phyloP scores from a whole-genome alignment of 1,140 invertebrate species.

The Lutraria rhynchaena region DNA sequence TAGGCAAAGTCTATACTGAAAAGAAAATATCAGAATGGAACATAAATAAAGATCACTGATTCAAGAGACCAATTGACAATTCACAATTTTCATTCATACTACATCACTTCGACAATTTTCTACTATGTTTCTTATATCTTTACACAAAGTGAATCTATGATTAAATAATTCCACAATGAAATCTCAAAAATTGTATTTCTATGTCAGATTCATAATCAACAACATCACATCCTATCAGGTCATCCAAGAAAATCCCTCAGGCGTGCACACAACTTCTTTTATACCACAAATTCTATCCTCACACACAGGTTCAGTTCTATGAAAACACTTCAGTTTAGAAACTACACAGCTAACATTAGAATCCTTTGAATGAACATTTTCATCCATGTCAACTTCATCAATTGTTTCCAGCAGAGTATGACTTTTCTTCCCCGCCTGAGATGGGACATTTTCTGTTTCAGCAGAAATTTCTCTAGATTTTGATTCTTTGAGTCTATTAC shows the following conservation, averaged over 20 bases:
- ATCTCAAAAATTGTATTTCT: no score
- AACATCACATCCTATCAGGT: neutral
- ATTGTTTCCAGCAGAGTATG: neutral
- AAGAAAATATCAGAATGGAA: no score
- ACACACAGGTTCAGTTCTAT: neutral
- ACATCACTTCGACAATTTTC: no score
- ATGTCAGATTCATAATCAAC: neutral
- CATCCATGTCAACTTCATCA: neutral
- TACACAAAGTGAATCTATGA: no score
- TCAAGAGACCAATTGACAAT: no score
- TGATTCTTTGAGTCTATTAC: neutral
- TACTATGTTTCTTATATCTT: no score
- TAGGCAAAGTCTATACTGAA: no score
- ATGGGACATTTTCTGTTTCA: neutral
- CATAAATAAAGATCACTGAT: no score
- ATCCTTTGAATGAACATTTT: neutral
- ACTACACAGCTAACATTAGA: neutral
- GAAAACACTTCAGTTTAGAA: neutral
- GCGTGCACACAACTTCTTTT: slow-evolving; percentile 48
- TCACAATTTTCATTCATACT: no score
- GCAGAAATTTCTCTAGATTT: neutral
- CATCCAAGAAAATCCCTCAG: slow-evolving; percentile 48
- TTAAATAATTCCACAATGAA: no score
- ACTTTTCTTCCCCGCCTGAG: neutral
- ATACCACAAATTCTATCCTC: slow-evolving; percentile 39